phyloP scores from a whole-genome alignment of 2,797 vertebrate genomes.

The Benthosema pterotum region DNA sequence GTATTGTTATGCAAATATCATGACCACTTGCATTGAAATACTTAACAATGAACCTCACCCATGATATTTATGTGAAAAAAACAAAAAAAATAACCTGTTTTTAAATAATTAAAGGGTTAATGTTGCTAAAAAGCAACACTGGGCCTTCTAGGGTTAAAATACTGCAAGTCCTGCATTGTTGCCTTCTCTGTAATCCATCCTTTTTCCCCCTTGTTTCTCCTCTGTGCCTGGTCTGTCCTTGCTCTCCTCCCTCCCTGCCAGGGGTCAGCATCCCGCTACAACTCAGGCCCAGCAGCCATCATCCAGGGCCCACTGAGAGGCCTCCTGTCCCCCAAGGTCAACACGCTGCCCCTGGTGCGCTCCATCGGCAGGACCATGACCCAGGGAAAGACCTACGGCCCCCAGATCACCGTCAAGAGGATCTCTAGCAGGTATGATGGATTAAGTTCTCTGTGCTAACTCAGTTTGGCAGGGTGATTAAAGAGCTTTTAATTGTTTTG shows the following conservation, averaged over 20 bases:
- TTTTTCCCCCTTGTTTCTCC: constrained; percentile 5
- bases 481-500: too few relatives aligned
- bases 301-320: constrained; percentile 83
- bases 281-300: constrained; percentile 80
- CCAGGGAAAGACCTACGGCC: constrained; percentile 86
- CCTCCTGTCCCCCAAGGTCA: constrained; percentile 84
- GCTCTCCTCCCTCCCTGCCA: constrained; percentile 39
- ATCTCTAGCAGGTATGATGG: constrained; percentile 78
- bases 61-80: too few relatives aligned
- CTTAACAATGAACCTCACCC: too few relatives aligned
- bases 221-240: neutral
- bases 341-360: constrained; percentile 83
- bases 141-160: too few relatives aligned
- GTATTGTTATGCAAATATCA: too few relatives aligned
- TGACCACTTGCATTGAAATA: too few relatives aligned
- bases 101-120: too few relatives aligned
- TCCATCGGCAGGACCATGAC: constrained; percentile 85
- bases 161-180: too few relatives aligned
- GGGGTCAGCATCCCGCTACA: constrained; percentile 79
- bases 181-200: neutral
- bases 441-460: constrained; percentile 1
- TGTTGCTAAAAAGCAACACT: too few relatives aligned
- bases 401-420: constrained; percentile 85
- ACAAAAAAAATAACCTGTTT: too few relatives aligned
- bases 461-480: constrained; percentile 6